Evolutionary conservation across 2,888 invertebrate species (phyloP), one percentile per base, ranked within the genome.

Genomic region (Pelosia muscerda): DNA sequence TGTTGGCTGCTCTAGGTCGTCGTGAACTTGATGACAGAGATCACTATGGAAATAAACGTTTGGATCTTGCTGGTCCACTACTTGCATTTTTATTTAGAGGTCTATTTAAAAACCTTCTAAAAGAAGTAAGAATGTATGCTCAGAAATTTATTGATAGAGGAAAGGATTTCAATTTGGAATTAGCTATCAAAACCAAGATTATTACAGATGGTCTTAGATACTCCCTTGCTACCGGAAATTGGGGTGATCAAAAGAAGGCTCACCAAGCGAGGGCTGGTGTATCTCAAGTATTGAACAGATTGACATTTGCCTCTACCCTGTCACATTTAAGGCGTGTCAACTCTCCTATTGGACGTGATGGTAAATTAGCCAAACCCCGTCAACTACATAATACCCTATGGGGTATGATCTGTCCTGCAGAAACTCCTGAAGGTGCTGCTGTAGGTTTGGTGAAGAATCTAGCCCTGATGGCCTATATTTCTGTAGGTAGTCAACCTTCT

Each of bases 231-330:
- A 99, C 99, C 42, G 99, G 99, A 53, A 99, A 99, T 92, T 99
- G 99, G 99, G 99, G 99, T 61, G 99, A 99, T 90, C 99, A 99
- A 94, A 99, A 99, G 92, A 99, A 99, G 90, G 99, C 99, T 68
- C 99, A 99, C 96, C 99, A 99, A 94, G 99, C 98, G 26, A 96
- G 99, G 92, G 99, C 99, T 81, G 99, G 99, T 61, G 99, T 99
- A 31, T 98, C 98, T 61, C 98, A 99, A 96, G 99, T 99, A 92
- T 97, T 99, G 92, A 99, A 99, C 90, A 96, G 99, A 81, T 95
- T 99, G 77, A 99, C 99, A 0, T 99, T 99, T 95, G 99, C 99
- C 5, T 99, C 99, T 0, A 99, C 99, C 0, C 95, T 99, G 73
- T 99, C 99, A 11, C 99, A 99, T 96, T 96, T 99, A 84, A 95